These are phyloP conservation scores for Eristalis tenax DNA, from an alignment of 2,888 invertebrate species.

Conservation along the genomic window DNA sequence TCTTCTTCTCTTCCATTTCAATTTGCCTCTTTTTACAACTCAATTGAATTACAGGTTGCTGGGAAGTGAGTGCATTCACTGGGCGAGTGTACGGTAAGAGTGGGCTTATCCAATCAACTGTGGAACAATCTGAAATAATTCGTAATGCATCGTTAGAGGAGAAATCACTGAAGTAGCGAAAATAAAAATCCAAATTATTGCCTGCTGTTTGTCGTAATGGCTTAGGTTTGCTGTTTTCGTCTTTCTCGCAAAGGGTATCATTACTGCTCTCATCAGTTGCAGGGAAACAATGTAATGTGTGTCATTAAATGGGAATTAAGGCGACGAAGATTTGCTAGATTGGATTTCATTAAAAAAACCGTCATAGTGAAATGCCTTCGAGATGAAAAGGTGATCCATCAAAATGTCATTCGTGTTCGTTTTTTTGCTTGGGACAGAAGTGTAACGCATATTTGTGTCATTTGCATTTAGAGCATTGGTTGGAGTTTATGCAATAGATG, in stretches of 20 bases:
- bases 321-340: neutral
- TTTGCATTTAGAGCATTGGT: neutral
- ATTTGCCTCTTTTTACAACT: neutral
- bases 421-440: neutral
- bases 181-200: slow-evolving; percentile 52
- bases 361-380: neutral
- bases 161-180: slow-evolving; percentile 60
- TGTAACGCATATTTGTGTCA: neutral
- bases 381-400: slow-evolving; percentile 8
- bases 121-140: slow-evolving; percentile 59
- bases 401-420: slow-evolving; percentile 14
- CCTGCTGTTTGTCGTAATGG: slow-evolving; percentile 37
- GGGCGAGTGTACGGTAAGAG: slow-evolving; percentile 20
- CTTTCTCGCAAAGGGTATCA: neutral
- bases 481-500: neutral
- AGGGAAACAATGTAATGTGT: slow-evolving; percentile 6
- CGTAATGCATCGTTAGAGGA: slow-evolving; percentile 62
- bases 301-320: slow-evolving; percentile 30
- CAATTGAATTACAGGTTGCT: slow-evolving; percentile 44
- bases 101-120: slow-evolving; percentile 60
- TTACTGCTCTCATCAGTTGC: slow-evolving; percentile 28
- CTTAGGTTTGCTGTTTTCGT: slow-evolving; percentile 1
- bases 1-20: neutral
- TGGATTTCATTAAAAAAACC: too few relatives aligned
- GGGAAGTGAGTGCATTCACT: slow-evolving; percentile 30